Base-by-base conservation (phyloP, 1,140 invertebrate species). In the Manduca sexta region DNA sequence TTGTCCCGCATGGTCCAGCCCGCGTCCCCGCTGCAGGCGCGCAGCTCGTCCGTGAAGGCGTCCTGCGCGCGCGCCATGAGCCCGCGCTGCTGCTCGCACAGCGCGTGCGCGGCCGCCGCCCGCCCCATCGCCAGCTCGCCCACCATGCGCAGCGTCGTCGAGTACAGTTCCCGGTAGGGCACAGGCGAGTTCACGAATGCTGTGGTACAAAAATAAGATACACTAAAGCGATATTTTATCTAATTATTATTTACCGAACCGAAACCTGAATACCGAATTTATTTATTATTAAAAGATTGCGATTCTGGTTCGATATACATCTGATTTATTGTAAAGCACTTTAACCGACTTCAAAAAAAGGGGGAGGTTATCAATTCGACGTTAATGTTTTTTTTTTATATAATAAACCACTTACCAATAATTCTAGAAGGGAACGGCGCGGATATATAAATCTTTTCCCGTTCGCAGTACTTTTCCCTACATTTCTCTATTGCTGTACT, bases 371-470 rank as follows among this genome's bases (percentile, higher is more conserved):
- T 39, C 11, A n/a, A n/a, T n/a, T n/a, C n/a, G n/a, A n/a, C n/a
- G n/a, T n/a, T n/a, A n/a, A n/a, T n/a, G n/a, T n/a, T 39, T 3
- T 39, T 39, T 39, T 14, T 2, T 10, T 7, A 11, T 10, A 3
- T 11, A 40, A 16, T 15, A 15, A 8, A 15, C 11, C 2, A 45
- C 60, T 77, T 26, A 81, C 80, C 69, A 42, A 80, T 74, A 53
- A 86, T 77, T 45, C 80, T 71, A 34, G 66, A 65, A 13, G 84
- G 80, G 29, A 84, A 65, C 0, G 78, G 81, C 30, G 64, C 69
- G 4, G 69, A 60, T 16, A 77, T 60, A 11, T 64, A 51, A 16
- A 74, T 56, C 14, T 52, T 56, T 17, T 65, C 65, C n/a, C 38
- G 45, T 7, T 49, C 54, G 8, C 52, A 35, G 41, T 79, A 74